Percentiles rank a stretch among this genome's conserved stretches.
phyloP scores from a whole-genome alignment of 2,113 vertebrate species.

The Chaetops frenatus region DNA sequence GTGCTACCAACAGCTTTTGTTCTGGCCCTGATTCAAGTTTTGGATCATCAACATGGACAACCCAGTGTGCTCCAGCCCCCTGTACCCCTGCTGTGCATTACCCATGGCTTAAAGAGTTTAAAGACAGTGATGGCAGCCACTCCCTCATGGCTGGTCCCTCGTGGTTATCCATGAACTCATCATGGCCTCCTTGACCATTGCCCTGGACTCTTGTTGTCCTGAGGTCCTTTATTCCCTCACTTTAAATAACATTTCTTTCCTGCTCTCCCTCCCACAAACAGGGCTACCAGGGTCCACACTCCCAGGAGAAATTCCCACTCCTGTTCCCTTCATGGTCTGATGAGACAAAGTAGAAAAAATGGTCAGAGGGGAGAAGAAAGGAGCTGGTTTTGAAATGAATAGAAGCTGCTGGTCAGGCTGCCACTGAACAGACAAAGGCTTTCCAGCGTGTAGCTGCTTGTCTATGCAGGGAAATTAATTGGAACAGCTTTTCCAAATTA shows the following conservation, averaged over 20 bases:
- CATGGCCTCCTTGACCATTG: background rate
- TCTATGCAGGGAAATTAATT: conserved; percentile 58
- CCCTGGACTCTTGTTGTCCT: background rate
- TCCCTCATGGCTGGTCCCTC: background rate
- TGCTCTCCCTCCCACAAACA: background rate
- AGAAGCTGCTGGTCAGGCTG: conserved; percentile 57
- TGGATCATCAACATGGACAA: background rate
- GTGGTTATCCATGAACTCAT: background rate
- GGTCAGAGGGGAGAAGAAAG: conserved; percentile 19
- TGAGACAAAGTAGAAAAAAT: conserved; percentile 28
- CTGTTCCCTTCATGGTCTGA: background rate
- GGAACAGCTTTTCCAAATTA: conserved; percentile 68
- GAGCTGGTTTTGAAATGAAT: conserved; percentile 45
- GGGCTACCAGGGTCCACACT: background rate
- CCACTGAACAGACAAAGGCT: conserved; percentile 47
- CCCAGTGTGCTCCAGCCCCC: background rate
- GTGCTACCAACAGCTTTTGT: background rate
- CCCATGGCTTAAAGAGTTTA: background rate
- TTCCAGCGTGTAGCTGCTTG: conserved; percentile 53
- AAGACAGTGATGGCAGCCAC: background rate
- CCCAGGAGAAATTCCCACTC: background rate
- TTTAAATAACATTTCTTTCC: background rate
- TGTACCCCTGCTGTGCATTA: background rate
- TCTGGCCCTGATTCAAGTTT: background rate
- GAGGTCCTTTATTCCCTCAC: background rate